Conservation (phyloP, 2,797 vertebrate species). For the Cynodonichthys magdalenae region DNA sequence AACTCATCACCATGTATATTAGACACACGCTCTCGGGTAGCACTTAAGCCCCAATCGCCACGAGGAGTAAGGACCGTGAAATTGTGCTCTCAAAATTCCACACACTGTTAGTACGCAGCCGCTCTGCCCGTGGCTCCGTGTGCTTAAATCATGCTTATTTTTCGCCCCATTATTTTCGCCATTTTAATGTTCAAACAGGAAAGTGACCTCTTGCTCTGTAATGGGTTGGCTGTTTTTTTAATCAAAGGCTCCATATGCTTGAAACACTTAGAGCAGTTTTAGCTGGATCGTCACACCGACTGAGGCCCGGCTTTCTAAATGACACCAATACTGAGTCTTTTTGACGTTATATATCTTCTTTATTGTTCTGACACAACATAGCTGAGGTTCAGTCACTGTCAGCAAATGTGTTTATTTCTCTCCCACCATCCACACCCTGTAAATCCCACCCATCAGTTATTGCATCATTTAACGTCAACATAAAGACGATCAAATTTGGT, state of each 20-base stretch:
- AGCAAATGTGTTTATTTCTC: slow-evolving; percentile 51
- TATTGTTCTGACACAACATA: neutral
- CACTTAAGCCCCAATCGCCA: slow-evolving; percentile 59
- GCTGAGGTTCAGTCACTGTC: slow-evolving; percentile 4
- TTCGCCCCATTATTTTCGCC: slow-evolving; percentile 46
- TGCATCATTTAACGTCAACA: slow-evolving; percentile 13
- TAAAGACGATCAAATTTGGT: slow-evolving; percentile 35
- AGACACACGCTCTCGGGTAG: slow-evolving; percentile 67
- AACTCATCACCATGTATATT: slow-evolving; percentile 76
- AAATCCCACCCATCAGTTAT: slow-evolving; percentile 8
- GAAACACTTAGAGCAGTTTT: slow-evolving; percentile 24
- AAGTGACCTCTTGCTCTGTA: slow-evolving; percentile 39
- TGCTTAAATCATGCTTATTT: slow-evolving; percentile 56
- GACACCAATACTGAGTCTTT: no score
- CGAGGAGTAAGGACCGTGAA: slow-evolving; percentile 67
- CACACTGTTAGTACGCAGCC: slow-evolving; percentile 48
- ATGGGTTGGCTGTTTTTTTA: slow-evolving; percentile 19
- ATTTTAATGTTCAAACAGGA: slow-evolving; percentile 45
- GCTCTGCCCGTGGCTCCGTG: slow-evolving; percentile 36
- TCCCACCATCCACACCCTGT: slow-evolving; percentile 17
- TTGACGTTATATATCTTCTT: neutral
- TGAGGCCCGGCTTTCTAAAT: neutral
- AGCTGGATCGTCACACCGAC: slow-evolving; percentile 2
- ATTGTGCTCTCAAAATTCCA: slow-evolving; percentile 67
- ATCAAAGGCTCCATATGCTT: slow-evolving; percentile 38